Base-by-base conservation (phyloP, 2,113 vertebrate species). In the Carollia perspicillata region DNA sequence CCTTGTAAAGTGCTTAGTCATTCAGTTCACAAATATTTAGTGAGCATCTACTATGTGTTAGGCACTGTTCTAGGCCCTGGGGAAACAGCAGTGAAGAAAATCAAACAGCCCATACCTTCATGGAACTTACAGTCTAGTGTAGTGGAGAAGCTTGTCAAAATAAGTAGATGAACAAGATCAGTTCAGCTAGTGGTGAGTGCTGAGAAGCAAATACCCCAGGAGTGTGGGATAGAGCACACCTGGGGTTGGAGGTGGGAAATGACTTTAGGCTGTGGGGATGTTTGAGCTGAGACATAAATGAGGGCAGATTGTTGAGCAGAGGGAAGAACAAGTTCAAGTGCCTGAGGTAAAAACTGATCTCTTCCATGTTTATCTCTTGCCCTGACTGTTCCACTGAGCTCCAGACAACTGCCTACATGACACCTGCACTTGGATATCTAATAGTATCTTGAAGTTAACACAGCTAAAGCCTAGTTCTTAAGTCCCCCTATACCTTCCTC, bases 241-340 rank as follows among this genome's bases (percentile, higher is more conserved):
- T n/a, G 10, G 11, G 26, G 12, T 18, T 16, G 3, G 22, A 84
- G 9, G 23, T 4, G 3, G 74, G n/a, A 89, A 49, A 40, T 11
- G 20, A 78, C 55, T 84, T 93, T 60, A 68, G 47, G 74, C 0
- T 69, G n/a, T 90, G 35, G 63, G 37, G 40, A 83, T 33, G 18
- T 89, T 71, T 69, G 84, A 95, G 18, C 30, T 96, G 69, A 47
- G 40, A 77, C 8, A 28, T 89, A 28, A 77, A 49, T 53, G 83
- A 95, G 60, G 60, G 35, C 35, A 63, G 71, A 85, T 28, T 44
- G 42, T 49, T 40, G n/a, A n/a, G n/a, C 65, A 77, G 35, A 71
- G 30, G 30, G 44, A 71, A 89, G 55, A 89, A 37, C 47, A 74
- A 85, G 68, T 63, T 96, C 81, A 95, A 94, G 94, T 58, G 18